Conservation (phyloP, 2,888 invertebrate genomes). For the Micoletzkya japonica region DNA sequence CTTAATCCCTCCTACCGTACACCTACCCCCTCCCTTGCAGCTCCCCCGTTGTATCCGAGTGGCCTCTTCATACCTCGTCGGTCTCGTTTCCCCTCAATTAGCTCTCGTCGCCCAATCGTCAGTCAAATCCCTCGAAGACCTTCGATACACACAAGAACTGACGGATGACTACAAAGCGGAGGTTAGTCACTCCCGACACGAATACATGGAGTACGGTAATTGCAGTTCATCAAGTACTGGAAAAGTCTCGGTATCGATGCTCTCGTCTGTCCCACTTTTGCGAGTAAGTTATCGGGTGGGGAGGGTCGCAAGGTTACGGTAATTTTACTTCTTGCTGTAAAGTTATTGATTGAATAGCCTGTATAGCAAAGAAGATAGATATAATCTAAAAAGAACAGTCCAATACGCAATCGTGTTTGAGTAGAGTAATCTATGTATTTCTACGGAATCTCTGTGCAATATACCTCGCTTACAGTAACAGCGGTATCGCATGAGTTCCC, state of each 20-base stretch:
- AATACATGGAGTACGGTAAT: not conserved
- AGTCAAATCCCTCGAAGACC: slow-evolving; percentile 26
- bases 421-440: no score
- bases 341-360: no score
- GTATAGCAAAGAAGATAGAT: no score
- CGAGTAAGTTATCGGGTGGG: slow-evolving; percentile 37
- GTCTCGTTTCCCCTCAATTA: slow-evolving; percentile 43
- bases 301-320: not conserved
- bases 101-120: slow-evolving; percentile 37
- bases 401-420: no score
- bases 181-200: slow-evolving; percentile 28
- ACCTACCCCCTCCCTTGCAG: slow-evolving; percentile 31
- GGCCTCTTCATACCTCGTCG: slow-evolving; percentile 35
- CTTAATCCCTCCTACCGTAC: no score
- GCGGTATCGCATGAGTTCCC: slow-evolving; percentile 56
- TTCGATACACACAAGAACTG: slow-evolving; percentile 51
- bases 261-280: slow-evolving; percentile 64
- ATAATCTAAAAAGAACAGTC: no score
- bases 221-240: slow-evolving; percentile 53
- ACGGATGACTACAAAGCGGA: slow-evolving; percentile 51
- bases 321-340: not conserved
- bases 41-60: slow-evolving; percentile 46
- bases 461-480: slow-evolving; percentile 43
- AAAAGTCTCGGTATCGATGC: slow-evolving; percentile 59
- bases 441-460: no score